A percentile compares a stretch with the other conserved stretches of the same genome.
Evolutionary conservation across 2,888 invertebrate species (phyloP).

Genomic region (Kuschelorhynchus macadamiae): DNA sequence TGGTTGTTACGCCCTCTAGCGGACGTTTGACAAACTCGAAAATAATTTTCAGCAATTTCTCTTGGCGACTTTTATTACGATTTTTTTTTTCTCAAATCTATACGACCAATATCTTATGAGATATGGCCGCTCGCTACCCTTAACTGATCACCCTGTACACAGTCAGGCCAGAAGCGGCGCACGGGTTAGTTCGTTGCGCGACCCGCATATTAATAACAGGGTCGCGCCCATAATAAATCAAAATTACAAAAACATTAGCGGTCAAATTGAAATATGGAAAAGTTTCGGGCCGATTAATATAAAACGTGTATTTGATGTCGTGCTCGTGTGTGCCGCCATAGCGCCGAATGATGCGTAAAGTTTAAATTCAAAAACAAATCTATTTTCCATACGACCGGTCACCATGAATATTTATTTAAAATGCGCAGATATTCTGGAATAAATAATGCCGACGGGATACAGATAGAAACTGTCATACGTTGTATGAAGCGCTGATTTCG

Average conservation of each 20-base stretch:
- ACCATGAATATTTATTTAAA: constrained; percentile 51
- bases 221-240: constrained; percentile 44
- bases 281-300: constrained; percentile 45
- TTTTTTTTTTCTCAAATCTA: too few relatives aligned
- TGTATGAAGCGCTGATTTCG: constrained; percentile 21
- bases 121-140: too few relatives aligned
- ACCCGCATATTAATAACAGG: constrained; percentile 25
- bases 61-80: too few relatives aligned
- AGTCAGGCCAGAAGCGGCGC: too few relatives aligned
- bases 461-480: constrained; percentile 24
- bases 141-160: too few relatives aligned
- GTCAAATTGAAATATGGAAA: constrained; percentile 48
- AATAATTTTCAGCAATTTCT: too few relatives aligned
- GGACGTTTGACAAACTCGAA: too few relatives aligned
- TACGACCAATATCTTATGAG: too few relatives aligned
- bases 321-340: constrained; percentile 31
- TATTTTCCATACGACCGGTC: constrained; percentile 47
- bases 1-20: too few relatives aligned
- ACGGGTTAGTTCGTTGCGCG: constrained; percentile 10
- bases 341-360: constrained; percentile 49
- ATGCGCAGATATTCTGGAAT: constrained; percentile 24
- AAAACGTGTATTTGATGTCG: constrained; percentile 44
- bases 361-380: constrained; percentile 51
- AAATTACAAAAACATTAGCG: constrained; percentile 47
- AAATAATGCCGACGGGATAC: constrained; percentile 27